Percentiles rank a stretch among this genome's conserved stretches.
Conservation (phyloP, 2,888 invertebrate species). For the Hesperia comma region DNA sequence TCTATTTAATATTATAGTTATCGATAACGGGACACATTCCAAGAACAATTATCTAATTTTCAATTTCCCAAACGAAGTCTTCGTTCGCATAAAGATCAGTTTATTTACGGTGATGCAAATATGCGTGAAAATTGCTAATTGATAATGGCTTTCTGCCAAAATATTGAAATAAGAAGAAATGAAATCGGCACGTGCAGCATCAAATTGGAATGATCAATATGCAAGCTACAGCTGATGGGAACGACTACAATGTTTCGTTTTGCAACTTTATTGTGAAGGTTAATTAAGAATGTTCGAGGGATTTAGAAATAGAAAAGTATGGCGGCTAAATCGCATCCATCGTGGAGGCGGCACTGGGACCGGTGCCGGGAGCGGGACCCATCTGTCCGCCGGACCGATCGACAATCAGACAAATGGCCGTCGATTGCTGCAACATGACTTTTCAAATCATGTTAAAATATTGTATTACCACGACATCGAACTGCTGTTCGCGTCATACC, state of each 20-base stretch:
- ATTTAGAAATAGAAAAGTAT: background rate
- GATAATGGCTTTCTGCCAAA: slow-evolving; percentile 5
- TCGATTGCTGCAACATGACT: slow-evolving; percentile 32
- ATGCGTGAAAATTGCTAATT: background rate
- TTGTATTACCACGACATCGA: slow-evolving; percentile 48
- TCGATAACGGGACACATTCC: slow-evolving; percentile 11
- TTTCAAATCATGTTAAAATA: slow-evolving; percentile 42
- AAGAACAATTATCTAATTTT: slow-evolving; percentile 8
- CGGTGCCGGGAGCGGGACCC: slow-evolving; percentile 8
- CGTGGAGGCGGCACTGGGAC: background rate
- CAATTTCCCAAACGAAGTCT: slow-evolving; percentile 1
- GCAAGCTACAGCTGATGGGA: background rate
- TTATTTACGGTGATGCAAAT: too few relatives aligned
- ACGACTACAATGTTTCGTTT: too few relatives aligned
- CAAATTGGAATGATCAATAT: background rate
- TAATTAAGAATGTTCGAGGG: background rate
- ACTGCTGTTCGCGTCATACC: slow-evolving; percentile 48
- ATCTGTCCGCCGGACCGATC: slow-evolving; percentile 15
- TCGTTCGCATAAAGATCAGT: too few relatives aligned
- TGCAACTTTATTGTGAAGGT: background rate
- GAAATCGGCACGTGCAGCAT: background rate
- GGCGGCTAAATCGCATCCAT: slow-evolving; percentile 6
- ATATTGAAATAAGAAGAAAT: slow-evolving; percentile 1
- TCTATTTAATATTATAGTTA: slow-evolving; percentile 21
- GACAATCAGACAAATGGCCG: slow-evolving; percentile 39